Evolutionary conservation across 2,888 invertebrate genomes (phyloP).

Genomic region (Meta bourneti): DNA sequence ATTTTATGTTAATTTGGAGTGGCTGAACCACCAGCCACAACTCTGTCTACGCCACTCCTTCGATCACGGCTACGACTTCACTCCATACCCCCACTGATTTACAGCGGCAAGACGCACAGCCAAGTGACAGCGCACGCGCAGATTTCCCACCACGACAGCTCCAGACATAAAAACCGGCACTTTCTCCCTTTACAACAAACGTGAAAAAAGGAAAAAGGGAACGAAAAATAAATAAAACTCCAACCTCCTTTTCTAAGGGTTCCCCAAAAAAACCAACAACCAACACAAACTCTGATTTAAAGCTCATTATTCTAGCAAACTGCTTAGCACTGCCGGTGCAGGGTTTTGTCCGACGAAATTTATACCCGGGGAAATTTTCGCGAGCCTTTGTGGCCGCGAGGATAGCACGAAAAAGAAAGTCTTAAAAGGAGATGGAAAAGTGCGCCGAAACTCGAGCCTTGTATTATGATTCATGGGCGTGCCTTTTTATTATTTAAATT

Average conservation of each 20-base stretch:
- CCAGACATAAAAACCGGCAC: conserved; percentile 35
- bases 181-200: background rate
- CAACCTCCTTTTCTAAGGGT: background rate
- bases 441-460: conserved; percentile 29
- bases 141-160: background rate
- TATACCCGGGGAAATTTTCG: conserved; percentile 38
- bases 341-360: conserved; percentile 68
- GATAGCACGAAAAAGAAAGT: background rate
- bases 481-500: conserved; percentile 71
- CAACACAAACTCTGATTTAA: conserved; percentile 70
- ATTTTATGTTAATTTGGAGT: too few relatives aligned
- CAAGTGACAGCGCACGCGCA: conserved; percentile 50
- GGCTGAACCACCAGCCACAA: too few relatives aligned
- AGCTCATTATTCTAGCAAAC: conserved; percentile 72
- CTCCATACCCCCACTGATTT: too few relatives aligned
- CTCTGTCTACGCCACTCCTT: too few relatives aligned
- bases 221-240: conserved; percentile 31
- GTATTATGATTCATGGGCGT: conserved; percentile 65
- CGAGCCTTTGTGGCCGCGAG: conserved; percentile 20
- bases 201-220: conserved; percentile 3
- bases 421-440: conserved; percentile 20
- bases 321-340: conserved; percentile 65
- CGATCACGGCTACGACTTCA: too few relatives aligned
- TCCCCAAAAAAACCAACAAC: conserved; percentile 48
- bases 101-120: conserved; percentile 9